Base-by-base conservation (phyloP, 2,797 vertebrate species). In the Chelon labrosus region DNA sequence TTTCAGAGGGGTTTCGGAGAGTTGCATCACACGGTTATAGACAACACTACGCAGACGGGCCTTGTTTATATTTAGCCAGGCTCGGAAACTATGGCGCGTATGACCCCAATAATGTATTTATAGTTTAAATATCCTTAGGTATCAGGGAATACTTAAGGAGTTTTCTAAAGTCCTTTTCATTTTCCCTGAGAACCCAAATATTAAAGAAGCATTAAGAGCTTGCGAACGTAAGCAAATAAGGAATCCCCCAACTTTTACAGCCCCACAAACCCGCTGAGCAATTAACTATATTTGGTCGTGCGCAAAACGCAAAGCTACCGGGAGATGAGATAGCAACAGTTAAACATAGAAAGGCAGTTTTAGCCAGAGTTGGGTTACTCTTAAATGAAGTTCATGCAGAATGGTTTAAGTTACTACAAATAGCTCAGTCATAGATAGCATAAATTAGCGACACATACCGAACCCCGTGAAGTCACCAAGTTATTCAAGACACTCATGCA, bases 41-140 rank as follows among this genome's bases (percentile, higher is more conserved):
- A 82, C 88, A 88, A 86, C 88, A 80, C 49, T 53, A 64, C 35
- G n/a, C 80, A 66, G 84, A 79, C 80, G 59, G 83, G 20, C 51
- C 67, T 88, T 88, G 90, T 93, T 92, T 95, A 90, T 93, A 89
- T 94, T 92, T 92, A 92, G 85, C 86, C 86, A n/a, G 47, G 82
- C 83, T 50, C 70, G 87, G 82, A 79, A 92, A 79, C 75, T 82
- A 86, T 85, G 65, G 79, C 41, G 53, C 69, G 66, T 73, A 71
- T 89, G 85, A 89, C 84, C 82, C 66, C 42, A 2, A 31, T 65
- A 22, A 50, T 82, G 22, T 94, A 88, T 95, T 94, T 92, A 77
- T 92, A 92, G n/a, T 82, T 84, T 82, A 87, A 64, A 81, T 84
- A 79, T 88, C 9, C 25, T 74, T 78, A 70, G 67, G 55, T 72